phyloP scores from a whole-genome alignment of 1,140 invertebrate species.

The Danaus melanippus region DNA sequence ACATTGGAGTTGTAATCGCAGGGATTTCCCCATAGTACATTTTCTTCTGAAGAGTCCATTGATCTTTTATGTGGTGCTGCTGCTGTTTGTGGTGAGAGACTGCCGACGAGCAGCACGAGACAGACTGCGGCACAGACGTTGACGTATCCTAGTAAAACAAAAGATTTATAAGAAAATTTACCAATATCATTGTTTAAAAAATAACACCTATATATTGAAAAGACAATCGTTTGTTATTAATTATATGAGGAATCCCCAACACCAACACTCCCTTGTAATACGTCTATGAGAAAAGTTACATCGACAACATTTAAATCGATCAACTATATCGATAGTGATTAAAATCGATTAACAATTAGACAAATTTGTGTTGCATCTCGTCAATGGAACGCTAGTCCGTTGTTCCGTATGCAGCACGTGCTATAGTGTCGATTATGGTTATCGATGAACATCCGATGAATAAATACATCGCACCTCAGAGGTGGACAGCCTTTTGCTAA shows the following conservation, averaged over 20 bases:
- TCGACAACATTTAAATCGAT: too few relatives aligned
- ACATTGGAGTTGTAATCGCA: conserved; percentile 48
- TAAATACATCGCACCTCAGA: conserved; percentile 61
- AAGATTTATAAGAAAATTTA: conserved; percentile 9
- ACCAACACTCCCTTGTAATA: too few relatives aligned
- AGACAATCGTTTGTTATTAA: too few relatives aligned
- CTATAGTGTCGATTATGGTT: conserved; percentile 65
- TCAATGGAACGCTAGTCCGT: conserved; percentile 45
- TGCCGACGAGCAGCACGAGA: conserved; percentile 46
- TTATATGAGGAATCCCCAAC: too few relatives aligned
- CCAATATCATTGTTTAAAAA: too few relatives aligned
- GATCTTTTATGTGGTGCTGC: conserved; percentile 45
- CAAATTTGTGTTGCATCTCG: conserved; percentile 42
- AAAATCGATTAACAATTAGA: not conserved
- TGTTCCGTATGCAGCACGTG: conserved; percentile 58
- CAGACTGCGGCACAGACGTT: conserved; percentile 62
- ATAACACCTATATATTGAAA: too few relatives aligned
- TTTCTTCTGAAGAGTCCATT: conserved; percentile 42
- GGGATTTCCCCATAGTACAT: conserved; percentile 47
- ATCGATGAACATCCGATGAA: conserved; percentile 68
- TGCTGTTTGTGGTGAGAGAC: conserved; percentile 40
- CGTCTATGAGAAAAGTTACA: too few relatives aligned
- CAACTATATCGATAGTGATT: not conserved
- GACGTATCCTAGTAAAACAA: conserved; percentile 47
- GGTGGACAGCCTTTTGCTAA: conserved; percentile 69